Percentiles rank a stretch among this genome's conserved stretches.
Conservation (phyloP, 2,888 invertebrate genomes). For the Dynastes tityus region DNA sequence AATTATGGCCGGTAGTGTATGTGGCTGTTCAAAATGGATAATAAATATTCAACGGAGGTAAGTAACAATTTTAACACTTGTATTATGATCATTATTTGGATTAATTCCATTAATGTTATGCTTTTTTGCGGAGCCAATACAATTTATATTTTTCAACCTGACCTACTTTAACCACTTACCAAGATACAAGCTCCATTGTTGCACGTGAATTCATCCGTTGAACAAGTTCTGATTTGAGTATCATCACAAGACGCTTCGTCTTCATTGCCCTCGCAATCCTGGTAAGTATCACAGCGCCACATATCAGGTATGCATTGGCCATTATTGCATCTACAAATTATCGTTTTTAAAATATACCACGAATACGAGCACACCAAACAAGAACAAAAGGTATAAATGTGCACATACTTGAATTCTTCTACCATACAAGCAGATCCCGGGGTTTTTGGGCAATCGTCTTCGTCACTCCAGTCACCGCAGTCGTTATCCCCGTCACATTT, state of each 20-base stretch:
- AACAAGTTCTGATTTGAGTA: constrained; percentile 75
- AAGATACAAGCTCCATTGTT: constrained; percentile 82
- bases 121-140: too few species aligned
- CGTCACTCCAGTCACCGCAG: constrained; percentile 91
- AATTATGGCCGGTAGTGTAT: too few species aligned
- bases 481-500: constrained; percentile 90
- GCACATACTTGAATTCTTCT: constrained; percentile 80
- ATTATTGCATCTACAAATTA: constrained; percentile 73
- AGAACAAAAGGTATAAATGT: not conserved
- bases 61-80: too few species aligned
- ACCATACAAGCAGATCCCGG: constrained; percentile 76
- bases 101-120: too few species aligned
- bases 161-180: constrained; percentile 70
- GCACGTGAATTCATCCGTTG: constrained; percentile 83
- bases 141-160: not conserved
- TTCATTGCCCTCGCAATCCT: constrained; percentile 86
- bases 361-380: too few species aligned
- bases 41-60: too few species aligned
- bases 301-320: constrained; percentile 86
- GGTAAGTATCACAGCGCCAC: constrained; percentile 86
- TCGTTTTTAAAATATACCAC: not conserved
- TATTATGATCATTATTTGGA: too few species aligned
- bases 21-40: too few species aligned
- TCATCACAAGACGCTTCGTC: constrained; percentile 82
- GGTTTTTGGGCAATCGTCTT: constrained; percentile 82